Evolutionary conservation across 2,888 invertebrate genomes (phyloP).

Genomic region (Parelbella ahira): DNA sequence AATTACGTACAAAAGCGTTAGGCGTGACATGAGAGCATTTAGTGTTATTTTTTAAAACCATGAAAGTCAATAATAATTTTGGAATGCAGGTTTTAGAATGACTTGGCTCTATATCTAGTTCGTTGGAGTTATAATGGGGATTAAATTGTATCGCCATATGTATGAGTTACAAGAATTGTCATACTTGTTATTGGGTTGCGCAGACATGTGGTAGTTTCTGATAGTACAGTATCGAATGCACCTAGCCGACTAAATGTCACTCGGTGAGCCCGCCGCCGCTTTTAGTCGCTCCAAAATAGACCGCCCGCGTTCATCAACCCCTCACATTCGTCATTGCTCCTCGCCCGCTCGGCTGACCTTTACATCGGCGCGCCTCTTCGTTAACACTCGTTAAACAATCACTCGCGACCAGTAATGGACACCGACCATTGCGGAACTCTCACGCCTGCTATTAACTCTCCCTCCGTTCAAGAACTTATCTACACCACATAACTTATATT

Average conservation of each 20-base stretch:
- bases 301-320: slow-evolving; percentile 75
- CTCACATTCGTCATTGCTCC: slow-evolving; percentile 66
- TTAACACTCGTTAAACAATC: slow-evolving; percentile 32
- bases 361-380: slow-evolving; percentile 52
- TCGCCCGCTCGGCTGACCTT: slow-evolving; percentile 49
- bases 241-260: slow-evolving; percentile 76
- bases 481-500: too few relatives aligned
- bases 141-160: too few relatives aligned
- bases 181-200: too few relatives aligned
- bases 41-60: too few relatives aligned
- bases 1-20: too few relatives aligned
- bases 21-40: too few relatives aligned
- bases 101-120: too few relatives aligned
- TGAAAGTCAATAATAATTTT: too few relatives aligned
- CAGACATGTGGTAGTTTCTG: slow-evolving; percentile 37
- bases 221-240: slow-evolving; percentile 65
- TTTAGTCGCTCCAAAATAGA: slow-evolving; percentile 78
- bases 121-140: too few relatives aligned
- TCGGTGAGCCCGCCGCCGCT: slow-evolving; percentile 67
- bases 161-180: too few relatives aligned
- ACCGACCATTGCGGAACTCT: slow-evolving; percentile 29
- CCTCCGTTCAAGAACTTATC: too few relatives aligned
- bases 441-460: slow-evolving; percentile 2
- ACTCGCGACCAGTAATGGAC: slow-evolving; percentile 41
- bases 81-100: too few relatives aligned